These are phyloP conservation scores for Potamilus streckersoni DNA, from an alignment of 1,140 invertebrate species.

Conservation along the genomic window DNA sequence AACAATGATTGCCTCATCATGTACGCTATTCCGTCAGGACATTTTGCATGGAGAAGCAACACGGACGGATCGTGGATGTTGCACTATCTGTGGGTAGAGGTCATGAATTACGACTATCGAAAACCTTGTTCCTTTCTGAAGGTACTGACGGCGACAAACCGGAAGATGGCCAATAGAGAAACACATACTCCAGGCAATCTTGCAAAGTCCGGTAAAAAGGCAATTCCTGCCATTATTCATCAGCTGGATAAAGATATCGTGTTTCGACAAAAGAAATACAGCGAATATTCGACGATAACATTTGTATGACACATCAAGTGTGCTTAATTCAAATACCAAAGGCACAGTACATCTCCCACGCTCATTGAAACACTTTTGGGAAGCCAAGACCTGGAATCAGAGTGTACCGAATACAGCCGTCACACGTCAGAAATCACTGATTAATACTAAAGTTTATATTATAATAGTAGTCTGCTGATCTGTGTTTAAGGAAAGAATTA, in stretches of 20 bases:
- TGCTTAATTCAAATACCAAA: too few relatives aligned
- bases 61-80: constrained; percentile 28
- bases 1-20: constrained; percentile 13
- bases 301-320: too few relatives aligned
- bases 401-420: too few relatives aligned
- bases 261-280: neutral
- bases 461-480: too few relatives aligned
- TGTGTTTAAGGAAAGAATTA: too few relatives aligned
- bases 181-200: constrained; percentile 6
- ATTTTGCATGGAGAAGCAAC: constrained; percentile 21
- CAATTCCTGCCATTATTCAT: constrained; percentile 20
- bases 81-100: constrained; percentile 9
- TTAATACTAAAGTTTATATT: too few relatives aligned
- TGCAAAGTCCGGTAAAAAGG: constrained; percentile 11
- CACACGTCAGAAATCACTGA: too few relatives aligned
- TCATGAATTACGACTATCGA: constrained; percentile 6
- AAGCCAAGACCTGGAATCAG: too few relatives aligned
- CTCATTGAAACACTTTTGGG: too few relatives aligned
- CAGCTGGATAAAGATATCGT: constrained; percentile 12
- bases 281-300: too few relatives aligned
- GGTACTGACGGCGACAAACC: constrained; percentile 7
- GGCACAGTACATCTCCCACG: too few relatives aligned
- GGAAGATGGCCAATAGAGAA: constrained; percentile 3
- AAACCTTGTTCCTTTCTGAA: constrained; percentile 3
- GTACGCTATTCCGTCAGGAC: constrained; percentile 20